Base-by-base conservation (phyloP, 2,888 invertebrate species). In the Caenorhabditis drosophilae region DNA sequence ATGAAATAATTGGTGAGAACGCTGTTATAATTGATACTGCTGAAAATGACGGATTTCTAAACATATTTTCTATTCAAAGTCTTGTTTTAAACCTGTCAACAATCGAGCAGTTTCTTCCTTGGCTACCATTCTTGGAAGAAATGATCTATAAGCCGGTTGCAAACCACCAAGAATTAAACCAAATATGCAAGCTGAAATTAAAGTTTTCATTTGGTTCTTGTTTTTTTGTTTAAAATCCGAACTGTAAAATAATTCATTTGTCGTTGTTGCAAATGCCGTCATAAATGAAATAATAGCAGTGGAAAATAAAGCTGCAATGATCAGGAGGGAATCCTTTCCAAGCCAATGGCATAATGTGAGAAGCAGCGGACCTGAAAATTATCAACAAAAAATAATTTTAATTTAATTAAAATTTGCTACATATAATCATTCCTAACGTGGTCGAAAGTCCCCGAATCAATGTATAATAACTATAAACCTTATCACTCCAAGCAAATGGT, bases 121-220 rank as follows among this genome's bases (percentile, higher is more conserved):
- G 4, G 77, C 68, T n/a, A 81, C 80, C 77, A 80, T 76, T 60
- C 80, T 53, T 0, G 80, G 78, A 15, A 80, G 57, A 48, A 80
- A 71, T 7, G 79, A 75, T 2, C 80, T 69, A 45, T 75, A 80
- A 9, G 79, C 80, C 2, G 80, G 78, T 16, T 70, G 54, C 57
- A 80, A 73, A 6, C 60, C 78, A 3, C 79, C 77, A 41, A 49
- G 57, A 15, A 79, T 42, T n/a, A 80, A 27, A 6, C 70, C 56
- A 2, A 80, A 64, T 0, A 45, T 44, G 12, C 69, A 64, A 12
- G 78, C 79, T 79, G 53, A 58, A 78, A 70, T 15, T 18, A 25
- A 20, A 16, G n/a, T 9, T 31, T 9, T 9, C 12, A 31, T 31
- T 31, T 31, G 6, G 18, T n/a, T 22, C 2, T 40, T 22, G 20